These are phyloP conservation scores for Cotesia typhae DNA, from an alignment of 1,140 invertebrate genomes.

Conservation along the genomic window DNA sequence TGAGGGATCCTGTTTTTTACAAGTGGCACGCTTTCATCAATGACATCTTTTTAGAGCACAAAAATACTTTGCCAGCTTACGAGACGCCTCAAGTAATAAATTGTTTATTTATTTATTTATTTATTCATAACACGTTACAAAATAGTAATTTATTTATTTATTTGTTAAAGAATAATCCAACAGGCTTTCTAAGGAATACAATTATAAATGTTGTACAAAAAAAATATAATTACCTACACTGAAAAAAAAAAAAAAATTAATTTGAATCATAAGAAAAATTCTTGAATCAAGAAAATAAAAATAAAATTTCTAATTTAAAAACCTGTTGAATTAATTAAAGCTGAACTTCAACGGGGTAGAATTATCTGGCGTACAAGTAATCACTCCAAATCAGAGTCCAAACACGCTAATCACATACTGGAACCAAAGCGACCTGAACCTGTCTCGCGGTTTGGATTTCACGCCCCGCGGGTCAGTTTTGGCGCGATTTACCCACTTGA, in stretches of 20 bases:
- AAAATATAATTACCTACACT: no score
- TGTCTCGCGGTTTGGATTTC: conserved; percentile 81
- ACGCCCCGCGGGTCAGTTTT: conserved; percentile 75
- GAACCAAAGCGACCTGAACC: conserved; percentile 78
- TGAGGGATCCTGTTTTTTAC: conserved; percentile 88
- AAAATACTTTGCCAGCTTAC: conserved; percentile 74
- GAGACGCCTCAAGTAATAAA: conserved; percentile 65
- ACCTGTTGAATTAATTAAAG: conserved; percentile 53
- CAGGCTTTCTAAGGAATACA: no score
- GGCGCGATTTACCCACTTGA: conserved; percentile 77
- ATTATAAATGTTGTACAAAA: no score
- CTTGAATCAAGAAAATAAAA: no score
- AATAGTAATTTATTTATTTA: no score
- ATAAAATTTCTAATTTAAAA: no score
- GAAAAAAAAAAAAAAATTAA: no score
- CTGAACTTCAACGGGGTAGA: conserved; percentile 73
- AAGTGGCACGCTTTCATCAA: conserved; percentile 85
- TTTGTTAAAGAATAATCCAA: no score
- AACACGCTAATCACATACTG: conserved; percentile 75
- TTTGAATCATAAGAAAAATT: no score
- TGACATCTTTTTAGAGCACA: conserved; percentile 80
- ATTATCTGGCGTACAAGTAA: conserved; percentile 66
- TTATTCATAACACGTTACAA: no score
- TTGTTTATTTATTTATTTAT: no score
- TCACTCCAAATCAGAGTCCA: conserved; percentile 57